Conservation (phyloP, 2,797 vertebrate genomes). For the Hydrophis major region DNA sequence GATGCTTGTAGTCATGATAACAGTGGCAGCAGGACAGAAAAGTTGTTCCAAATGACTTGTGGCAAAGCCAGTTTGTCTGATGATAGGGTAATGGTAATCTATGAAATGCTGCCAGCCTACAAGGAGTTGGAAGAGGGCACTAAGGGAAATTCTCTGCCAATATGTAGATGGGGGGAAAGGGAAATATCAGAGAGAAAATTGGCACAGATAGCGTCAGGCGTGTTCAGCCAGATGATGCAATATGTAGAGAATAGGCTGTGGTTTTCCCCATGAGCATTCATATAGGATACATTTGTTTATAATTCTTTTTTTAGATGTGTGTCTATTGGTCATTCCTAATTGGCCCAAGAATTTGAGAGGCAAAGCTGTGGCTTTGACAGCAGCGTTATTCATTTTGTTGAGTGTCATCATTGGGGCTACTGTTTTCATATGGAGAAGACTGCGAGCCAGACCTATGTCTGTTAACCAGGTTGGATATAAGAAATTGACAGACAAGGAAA, state of each 20-base stretch:
- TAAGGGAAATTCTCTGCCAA: not conserved
- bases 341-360: not conserved
- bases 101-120: not conserved
- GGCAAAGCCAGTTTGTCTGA: not conserved
- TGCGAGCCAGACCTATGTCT: slow-evolving; percentile 56
- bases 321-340: slow-evolving; percentile 69
- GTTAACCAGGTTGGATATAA: slow-evolving; percentile 73
- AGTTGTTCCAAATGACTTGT: not conserved
- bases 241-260: not conserved
- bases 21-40: not conserved
- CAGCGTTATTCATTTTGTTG: slow-evolving; percentile 72
- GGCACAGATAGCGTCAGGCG: not conserved
- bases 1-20: too few relatives aligned
- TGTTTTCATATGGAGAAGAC: slow-evolving; percentile 75
- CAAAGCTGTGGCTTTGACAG: slow-evolving; percentile 60
- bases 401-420: slow-evolving; percentile 71
- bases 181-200: not conserved
- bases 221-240: not conserved
- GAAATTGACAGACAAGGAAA: slow-evolving; percentile 70
- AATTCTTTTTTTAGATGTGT: slow-evolving; percentile 75
- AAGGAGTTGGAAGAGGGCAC: not conserved
- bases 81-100: not conserved
- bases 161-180: not conserved
- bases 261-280: not conserved
- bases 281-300: not conserved